phyloP scores from a whole-genome alignment of 2,797 vertebrate species.

The Crax fasciolata region DNA sequence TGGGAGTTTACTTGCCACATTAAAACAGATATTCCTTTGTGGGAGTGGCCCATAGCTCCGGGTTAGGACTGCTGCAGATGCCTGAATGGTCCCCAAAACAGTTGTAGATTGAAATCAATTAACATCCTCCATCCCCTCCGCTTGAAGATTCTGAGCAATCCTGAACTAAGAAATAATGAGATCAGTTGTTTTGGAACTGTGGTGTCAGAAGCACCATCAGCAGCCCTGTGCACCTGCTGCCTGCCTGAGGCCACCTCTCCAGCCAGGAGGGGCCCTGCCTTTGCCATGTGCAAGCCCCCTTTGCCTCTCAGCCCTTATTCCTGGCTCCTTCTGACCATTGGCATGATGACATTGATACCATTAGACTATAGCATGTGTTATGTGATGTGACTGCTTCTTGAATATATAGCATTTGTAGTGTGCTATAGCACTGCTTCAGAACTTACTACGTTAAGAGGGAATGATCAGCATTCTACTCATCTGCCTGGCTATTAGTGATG shows the following conservation, averaged over 20 bases:
- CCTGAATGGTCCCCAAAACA: neutral
- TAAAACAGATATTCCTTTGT: neutral
- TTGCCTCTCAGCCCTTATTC: neutral
- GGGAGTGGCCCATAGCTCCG: neutral
- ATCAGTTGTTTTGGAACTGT: neutral
- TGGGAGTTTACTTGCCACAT: neutral
- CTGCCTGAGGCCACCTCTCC: neutral
- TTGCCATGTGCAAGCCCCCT: neutral
- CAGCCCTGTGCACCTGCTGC: neutral
- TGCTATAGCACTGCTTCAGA: neutral
- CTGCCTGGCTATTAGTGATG: neutral
- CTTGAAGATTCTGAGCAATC: neutral
- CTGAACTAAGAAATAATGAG: neutral
- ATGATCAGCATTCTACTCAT: neutral
- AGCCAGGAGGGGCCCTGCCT: neutral
- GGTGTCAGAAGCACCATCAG: neutral
- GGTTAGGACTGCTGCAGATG: neutral
- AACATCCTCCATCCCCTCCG: neutral
- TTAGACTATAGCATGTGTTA: neutral
- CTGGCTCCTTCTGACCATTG: neutral
- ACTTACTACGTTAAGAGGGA: neutral
- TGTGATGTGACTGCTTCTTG: neutral
- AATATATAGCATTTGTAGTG: neutral
- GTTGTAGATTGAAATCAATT: neutral
- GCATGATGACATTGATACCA: rapidly evolving